These are phyloP conservation scores for Plebejus argus DNA, from an alignment of 2,888 invertebrate species.

Conservation along the genomic window DNA sequence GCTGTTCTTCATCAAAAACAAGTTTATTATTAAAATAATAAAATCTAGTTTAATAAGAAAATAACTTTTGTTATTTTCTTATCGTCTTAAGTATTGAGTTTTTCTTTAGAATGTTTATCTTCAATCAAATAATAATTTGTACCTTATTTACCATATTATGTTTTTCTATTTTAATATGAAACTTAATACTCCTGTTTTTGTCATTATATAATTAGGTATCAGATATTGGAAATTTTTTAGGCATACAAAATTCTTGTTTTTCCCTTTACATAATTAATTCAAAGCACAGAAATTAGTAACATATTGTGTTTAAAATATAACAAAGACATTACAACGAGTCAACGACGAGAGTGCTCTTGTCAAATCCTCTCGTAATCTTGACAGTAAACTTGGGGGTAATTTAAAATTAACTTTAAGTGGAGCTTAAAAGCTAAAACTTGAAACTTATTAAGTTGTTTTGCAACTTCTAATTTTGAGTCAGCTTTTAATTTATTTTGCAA, in stretches of 20 bases:
- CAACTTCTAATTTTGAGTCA: background rate
- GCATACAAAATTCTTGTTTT: background rate
- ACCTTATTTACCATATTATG: background rate
- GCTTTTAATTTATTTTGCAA: slow-evolving; percentile 4
- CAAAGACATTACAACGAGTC: background rate
- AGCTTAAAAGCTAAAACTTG: slow-evolving; percentile 6
- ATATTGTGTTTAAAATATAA: background rate
- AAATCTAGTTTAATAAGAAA: too few relatives aligned
- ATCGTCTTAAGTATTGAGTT: too few relatives aligned
- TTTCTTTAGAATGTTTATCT: too few relatives aligned
- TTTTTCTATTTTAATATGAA: background rate
- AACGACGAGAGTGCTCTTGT: background rate
- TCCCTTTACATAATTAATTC: background rate
- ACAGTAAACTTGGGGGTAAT: slow-evolving; percentile 15
- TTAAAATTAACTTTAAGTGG: slow-evolving; percentile 18
- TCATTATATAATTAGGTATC: background rate
- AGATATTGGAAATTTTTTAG: too few relatives aligned
- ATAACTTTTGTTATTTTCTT: too few relatives aligned
- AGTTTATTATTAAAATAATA: too few relatives aligned
- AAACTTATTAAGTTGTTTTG: slow-evolving; percentile 2
- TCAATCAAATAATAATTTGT: too few relatives aligned
- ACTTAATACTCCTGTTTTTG: background rate
- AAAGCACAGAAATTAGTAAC: background rate
- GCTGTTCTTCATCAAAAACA: too few relatives aligned
- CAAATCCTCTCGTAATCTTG: background rate